A percentile compares a stretch with the other conserved stretches of the same genome.
These are phyloP conservation scores for Lasioglossum lativentre DNA, from an alignment of 2,888 invertebrate species.

Conservation along the genomic window DNA sequence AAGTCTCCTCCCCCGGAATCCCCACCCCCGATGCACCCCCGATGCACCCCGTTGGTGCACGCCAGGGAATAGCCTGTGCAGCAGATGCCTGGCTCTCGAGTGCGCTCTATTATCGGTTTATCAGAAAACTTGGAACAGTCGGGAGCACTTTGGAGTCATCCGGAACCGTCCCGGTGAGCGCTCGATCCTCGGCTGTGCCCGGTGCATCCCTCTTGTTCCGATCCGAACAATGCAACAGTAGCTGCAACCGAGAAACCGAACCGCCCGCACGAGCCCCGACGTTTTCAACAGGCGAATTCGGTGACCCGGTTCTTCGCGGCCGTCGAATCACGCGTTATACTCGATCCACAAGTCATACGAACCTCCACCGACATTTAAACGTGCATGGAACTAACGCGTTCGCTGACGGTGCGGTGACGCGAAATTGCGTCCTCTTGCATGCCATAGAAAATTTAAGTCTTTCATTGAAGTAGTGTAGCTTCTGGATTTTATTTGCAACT, in stretches of 20 bases:
- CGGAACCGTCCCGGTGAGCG: background rate
- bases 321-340: background rate
- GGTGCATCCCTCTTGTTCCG: constrained; percentile 6
- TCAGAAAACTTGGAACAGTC: constrained; percentile 15
- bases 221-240: constrained; percentile 7
- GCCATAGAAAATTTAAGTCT: background rate
- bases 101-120: constrained; percentile 7
- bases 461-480: background rate
- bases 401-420: background rate
- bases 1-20: background rate
- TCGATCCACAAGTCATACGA: background rate
- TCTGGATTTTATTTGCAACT: background rate
- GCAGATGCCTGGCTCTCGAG: background rate
- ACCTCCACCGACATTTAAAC: background rate
- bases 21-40: background rate
- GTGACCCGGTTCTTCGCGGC: constrained; percentile 26
- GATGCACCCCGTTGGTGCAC: background rate
- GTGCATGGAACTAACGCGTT: background rate
- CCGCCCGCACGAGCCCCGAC: background rate
- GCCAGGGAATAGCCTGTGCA: background rate
- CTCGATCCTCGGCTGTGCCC: background rate
- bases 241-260: background rate
- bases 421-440: background rate
- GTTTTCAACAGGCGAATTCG: constrained; percentile 15
- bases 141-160: background rate